phyloP scores from a whole-genome alignment of 2,113 vertebrate species.

The Struthio camelus region DNA sequence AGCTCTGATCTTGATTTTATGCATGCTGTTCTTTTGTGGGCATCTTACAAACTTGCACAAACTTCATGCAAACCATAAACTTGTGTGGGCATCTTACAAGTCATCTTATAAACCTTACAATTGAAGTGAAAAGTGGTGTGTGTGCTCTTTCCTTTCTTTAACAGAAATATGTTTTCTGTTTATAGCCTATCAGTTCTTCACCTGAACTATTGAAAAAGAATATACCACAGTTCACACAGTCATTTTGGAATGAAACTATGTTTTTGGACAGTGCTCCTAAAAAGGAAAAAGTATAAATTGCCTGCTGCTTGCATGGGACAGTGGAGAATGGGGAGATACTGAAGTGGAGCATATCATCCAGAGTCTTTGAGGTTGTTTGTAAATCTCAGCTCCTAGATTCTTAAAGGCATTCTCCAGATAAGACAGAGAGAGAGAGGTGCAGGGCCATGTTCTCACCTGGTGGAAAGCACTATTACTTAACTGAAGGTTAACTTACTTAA shows the following conservation, averaged over 20 bases:
- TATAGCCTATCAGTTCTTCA: background rate
- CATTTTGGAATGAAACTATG: background rate
- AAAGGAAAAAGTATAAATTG: background rate
- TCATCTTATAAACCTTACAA: background rate
- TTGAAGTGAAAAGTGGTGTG: background rate
- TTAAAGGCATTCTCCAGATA: background rate
- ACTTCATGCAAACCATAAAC: background rate
- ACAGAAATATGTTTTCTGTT: background rate
- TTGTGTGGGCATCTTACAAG: background rate
- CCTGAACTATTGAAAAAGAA: background rate
- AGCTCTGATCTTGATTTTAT: background rate
- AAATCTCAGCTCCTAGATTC: background rate
- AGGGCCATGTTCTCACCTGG: background rate
- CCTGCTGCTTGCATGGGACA: background rate
- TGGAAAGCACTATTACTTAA: background rate
- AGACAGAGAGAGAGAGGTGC: background rate
- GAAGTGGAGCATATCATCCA: background rate
- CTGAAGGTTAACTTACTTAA: background rate
- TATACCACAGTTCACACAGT: background rate
- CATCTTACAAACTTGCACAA: background rate
- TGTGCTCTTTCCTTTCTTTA: rapidly evolving
- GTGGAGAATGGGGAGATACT: background rate
- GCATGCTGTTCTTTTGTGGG: background rate
- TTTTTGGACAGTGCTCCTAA: background rate
- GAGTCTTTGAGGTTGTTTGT: background rate